Evolutionary conservation across 2,113 vertebrate genomes (phyloP).

Genomic region (Petaurus breviceps): DNA sequence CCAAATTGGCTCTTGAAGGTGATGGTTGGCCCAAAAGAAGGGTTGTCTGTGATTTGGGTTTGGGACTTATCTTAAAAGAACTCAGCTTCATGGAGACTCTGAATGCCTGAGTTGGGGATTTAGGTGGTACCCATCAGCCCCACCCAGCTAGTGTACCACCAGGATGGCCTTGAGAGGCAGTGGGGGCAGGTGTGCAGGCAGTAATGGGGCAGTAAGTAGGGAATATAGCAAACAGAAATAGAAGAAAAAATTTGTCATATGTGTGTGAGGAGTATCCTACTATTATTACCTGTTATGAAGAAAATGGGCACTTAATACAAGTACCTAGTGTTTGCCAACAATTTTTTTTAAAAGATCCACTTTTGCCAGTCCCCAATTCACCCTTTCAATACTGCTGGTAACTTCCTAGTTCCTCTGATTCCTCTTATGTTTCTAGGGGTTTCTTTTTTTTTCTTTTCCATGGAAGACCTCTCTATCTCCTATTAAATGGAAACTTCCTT

Average conservation of each 20-base stretch:
- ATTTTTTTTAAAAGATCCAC: neutral
- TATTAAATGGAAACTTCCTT: neutral
- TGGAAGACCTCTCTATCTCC: neutral
- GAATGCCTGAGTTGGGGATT: neutral
- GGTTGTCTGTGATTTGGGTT: neutral
- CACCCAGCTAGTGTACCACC: neutral
- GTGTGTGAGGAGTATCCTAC: fast-evolving
- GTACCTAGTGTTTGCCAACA: neutral
- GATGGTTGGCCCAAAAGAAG: neutral
- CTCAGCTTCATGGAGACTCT: neutral
- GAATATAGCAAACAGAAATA: neutral
- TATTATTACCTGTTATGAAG: neutral
- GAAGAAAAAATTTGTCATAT: neutral
- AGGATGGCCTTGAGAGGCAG: neutral
- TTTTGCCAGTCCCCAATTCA: neutral
- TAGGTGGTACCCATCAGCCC: neutral
- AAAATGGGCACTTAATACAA: neutral
- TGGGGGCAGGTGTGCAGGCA: neutral
- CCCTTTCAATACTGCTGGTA: no score
- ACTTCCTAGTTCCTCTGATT: neutral
- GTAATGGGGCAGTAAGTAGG: neutral
- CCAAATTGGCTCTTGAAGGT: neutral
- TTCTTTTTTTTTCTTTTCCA: neutral
- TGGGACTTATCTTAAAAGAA: neutral
- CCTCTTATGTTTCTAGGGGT: neutral